These are phyloP conservation scores for Hydrocynus forskahlii DNA, from an alignment of 2,797 vertebrate genomes.

Conservation along the genomic window DNA sequence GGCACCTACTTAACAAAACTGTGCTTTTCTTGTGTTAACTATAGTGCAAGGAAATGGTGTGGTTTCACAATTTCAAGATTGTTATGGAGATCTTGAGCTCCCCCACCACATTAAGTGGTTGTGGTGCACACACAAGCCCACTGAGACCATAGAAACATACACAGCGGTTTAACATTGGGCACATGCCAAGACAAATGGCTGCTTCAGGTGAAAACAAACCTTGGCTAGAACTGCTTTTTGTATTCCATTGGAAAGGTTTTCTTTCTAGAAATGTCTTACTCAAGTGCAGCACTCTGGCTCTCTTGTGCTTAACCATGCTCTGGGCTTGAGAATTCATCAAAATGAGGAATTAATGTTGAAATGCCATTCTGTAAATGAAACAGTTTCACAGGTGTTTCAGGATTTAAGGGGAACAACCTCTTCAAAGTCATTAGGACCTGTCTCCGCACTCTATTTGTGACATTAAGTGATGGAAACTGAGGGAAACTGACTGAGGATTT, in stretches of 20 bases:
- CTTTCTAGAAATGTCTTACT: constrained; percentile 63
- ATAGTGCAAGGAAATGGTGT: constrained; percentile 73
- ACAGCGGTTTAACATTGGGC: constrained; percentile 80
- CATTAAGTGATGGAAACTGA: constrained; percentile 57
- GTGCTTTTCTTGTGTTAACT: constrained; percentile 52
- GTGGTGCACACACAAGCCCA: constrained; percentile 77
- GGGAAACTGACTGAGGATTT: constrained; percentile 48
- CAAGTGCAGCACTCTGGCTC: constrained; percentile 57
- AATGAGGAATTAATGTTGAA: constrained; percentile 70
- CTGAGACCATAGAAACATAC: constrained; percentile 82
- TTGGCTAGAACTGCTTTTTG: constrained; percentile 68
- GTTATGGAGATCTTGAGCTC: constrained; percentile 76
- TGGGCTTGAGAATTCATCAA: constrained; percentile 67
- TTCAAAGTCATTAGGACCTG: constrained; percentile 56
- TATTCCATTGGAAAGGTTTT: constrained; percentile 55
- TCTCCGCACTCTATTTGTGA: constrained; percentile 53
- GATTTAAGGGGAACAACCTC: constrained; percentile 55
- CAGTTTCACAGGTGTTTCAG: constrained; percentile 62
- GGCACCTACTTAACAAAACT: constrained; percentile 54
- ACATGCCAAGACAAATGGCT: constrained; percentile 81
- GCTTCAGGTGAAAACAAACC: constrained; percentile 84
- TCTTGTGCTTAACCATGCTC: constrained; percentile 59
- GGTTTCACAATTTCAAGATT: constrained; percentile 83
- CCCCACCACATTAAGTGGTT: constrained; percentile 78
- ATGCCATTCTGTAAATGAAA: constrained; percentile 60